Evolutionary conservation across 2,888 invertebrate species (phyloP).

Genomic region (Tridacna crocea): DNA sequence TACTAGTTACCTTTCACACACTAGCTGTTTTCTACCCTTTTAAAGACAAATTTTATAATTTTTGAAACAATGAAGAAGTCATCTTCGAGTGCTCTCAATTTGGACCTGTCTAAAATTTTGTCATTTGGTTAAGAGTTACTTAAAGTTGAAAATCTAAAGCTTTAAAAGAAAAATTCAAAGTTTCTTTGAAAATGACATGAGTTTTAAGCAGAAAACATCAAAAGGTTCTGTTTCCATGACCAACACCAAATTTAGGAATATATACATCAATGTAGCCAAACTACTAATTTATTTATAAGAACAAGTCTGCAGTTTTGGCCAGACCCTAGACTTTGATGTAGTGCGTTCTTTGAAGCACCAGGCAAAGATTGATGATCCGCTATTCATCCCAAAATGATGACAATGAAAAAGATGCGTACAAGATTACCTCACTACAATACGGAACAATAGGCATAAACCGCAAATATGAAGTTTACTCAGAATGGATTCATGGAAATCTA

Average conservation of each 20-base stretch:
- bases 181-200: no score
- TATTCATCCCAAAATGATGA: neutral
- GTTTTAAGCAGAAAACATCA: neutral
- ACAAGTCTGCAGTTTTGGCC: conserved; percentile 6
- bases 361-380: conserved; percentile 10
- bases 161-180: no score
- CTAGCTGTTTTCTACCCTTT: no score
- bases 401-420: conserved; percentile 15
- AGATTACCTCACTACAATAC: conserved; percentile 19
- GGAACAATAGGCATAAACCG: neutral
- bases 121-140: no score
- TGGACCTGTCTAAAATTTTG: no score
- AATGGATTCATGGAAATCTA: no score
- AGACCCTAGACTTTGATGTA: conserved; percentile 14
- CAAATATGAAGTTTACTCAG: conserved; percentile 10
- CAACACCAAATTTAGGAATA: neutral
- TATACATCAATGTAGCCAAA: neutral
- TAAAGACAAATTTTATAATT: no score
- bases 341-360: neutral
- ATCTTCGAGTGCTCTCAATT: no score
- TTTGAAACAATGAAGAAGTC: no score
- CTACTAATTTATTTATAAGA: neutral
- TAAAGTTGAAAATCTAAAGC: no score
- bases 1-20: no score
- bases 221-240: neutral